These are phyloP conservation scores for Eurytoma adleriae DNA, from an alignment of 2,888 invertebrate species.

Conservation along the genomic window DNA sequence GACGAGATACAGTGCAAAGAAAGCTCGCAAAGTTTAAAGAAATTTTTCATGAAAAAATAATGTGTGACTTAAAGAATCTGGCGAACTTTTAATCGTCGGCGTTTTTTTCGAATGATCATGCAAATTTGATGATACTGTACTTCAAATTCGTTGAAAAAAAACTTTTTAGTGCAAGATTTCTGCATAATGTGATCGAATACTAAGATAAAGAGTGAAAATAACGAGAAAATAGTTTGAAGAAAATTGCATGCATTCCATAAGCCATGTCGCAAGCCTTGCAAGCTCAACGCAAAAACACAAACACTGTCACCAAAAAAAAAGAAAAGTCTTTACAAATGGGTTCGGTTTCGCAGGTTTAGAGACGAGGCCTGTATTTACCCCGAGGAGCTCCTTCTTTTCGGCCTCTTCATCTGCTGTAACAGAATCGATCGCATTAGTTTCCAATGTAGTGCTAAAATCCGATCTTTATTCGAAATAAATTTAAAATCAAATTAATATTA, in stretches of 20 bases:
- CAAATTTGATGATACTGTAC: too few species aligned
- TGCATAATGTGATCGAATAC: not conserved
- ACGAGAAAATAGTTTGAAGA: not conserved
- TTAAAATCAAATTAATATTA: not conserved
- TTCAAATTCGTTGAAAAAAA: not conserved
- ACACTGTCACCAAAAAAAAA: slow-evolving; percentile 62
- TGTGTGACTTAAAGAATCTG: not conserved
- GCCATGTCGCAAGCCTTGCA: slow-evolving; percentile 61
- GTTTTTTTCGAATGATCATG: not conserved
- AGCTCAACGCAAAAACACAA: slow-evolving; percentile 58
- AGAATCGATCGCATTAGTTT: slow-evolving; percentile 1
- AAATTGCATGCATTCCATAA: slow-evolving; percentile 57
- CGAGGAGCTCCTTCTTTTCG: slow-evolving; percentile 75
- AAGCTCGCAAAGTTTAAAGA: slow-evolving; percentile 11
- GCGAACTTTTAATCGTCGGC: not conserved
- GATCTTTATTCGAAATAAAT: not conserved
- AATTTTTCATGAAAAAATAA: not conserved
- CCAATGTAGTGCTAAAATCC: too few species aligned
- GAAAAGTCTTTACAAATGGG: slow-evolving; percentile 75
- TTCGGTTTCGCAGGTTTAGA: slow-evolving; percentile 75
- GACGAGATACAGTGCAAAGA: not conserved
- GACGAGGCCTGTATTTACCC: slow-evolving; percentile 75
- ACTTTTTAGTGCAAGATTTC: not conserved
- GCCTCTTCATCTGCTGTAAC: slow-evolving; percentile 72
- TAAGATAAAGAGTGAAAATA: not conserved